Percentiles rank a stretch among this genome's conserved stretches.
Evolutionary conservation across 2,888 invertebrate genomes (phyloP).

Genomic region (Microctonus brassicae): DNA sequence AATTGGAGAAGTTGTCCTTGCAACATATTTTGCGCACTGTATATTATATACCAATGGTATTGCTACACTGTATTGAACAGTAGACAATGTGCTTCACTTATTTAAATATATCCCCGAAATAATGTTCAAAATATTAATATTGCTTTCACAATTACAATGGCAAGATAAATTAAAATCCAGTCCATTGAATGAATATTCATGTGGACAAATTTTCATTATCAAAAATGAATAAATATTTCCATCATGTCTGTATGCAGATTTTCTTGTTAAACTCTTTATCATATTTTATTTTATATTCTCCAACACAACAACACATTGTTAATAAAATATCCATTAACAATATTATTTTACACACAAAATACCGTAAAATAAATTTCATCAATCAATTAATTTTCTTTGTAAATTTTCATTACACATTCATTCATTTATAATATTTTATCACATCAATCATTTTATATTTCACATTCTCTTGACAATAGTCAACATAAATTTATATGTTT

Average conservation of each 20-base stretch:
- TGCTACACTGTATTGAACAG: slow-evolving; percentile 40
- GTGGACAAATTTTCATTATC: too few species aligned
- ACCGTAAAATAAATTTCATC: not conserved
- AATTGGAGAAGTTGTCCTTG: slow-evolving; percentile 54
- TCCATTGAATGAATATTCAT: slow-evolving; percentile 46
- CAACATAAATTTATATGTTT: not conserved
- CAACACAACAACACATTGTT: too few species aligned
- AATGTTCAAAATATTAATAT: slow-evolving; percentile 57
- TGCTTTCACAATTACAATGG: slow-evolving; percentile 33
- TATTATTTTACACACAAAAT: not conserved
- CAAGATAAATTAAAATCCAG: slow-evolving; percentile 50
- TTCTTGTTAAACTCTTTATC: too few species aligned
- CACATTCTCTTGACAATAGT: not conserved
- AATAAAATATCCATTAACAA: too few species aligned
- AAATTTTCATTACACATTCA: not conserved
- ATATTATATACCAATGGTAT: slow-evolving; percentile 8
- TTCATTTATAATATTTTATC: not conserved
- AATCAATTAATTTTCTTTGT: not conserved
- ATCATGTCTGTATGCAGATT: too few species aligned
- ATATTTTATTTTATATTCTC: too few species aligned
- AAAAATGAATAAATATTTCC: too few species aligned
- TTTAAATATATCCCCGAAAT: slow-evolving; percentile 47
- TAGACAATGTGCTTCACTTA: slow-evolving; percentile 33
- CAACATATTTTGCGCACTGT: slow-evolving; percentile 33
- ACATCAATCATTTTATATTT: not conserved